Conservation (phyloP, 2,888 invertebrate species). For the Meliscaeva auricollis region DNA sequence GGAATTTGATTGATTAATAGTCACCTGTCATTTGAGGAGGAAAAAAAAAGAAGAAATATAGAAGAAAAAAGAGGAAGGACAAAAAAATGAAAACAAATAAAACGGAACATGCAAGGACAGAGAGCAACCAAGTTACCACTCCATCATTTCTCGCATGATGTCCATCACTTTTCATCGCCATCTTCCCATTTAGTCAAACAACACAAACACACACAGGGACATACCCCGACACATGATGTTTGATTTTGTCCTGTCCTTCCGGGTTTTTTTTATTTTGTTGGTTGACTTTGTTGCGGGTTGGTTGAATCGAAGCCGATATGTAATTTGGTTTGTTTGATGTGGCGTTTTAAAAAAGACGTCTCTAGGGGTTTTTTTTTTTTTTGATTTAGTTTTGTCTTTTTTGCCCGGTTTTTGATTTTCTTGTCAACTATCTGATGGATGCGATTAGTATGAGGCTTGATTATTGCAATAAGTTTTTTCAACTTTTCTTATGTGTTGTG, state of each 20-base stretch:
- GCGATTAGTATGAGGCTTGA: conserved; percentile 9
- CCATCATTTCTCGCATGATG: conserved; percentile 61
- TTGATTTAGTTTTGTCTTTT: conserved; percentile 14
- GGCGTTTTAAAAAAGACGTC: conserved; percentile 48
- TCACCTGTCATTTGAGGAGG: conserved; percentile 61
- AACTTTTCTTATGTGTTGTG: no score
- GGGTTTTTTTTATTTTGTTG: neutral
- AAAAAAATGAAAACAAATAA: neutral
- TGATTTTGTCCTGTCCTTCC: conserved; percentile 30
- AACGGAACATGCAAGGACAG: conserved; percentile 10
- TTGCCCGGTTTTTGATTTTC: conserved; percentile 25
- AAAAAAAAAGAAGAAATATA: conserved; percentile 3
- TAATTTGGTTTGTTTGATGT: conserved; percentile 40
- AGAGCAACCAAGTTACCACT: conserved; percentile 53
- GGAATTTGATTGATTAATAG: conserved; percentile 74
- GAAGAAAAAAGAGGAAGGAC: neutral
- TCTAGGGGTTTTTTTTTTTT: conserved; percentile 35
- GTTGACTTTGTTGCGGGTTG: neutral
- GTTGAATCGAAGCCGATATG: neutral
- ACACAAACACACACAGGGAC: no score
- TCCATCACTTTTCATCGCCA: conserved; percentile 50
- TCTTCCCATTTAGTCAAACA: conserved; percentile 32
- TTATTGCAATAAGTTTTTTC: no score
- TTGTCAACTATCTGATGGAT: conserved; percentile 22
- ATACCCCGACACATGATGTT: conserved; percentile 40